Percentiles rank a stretch among this genome's conserved stretches.
phyloP scores from a whole-genome alignment of 2,888 invertebrate species.

The Steinernema hermaphroditum region DNA sequence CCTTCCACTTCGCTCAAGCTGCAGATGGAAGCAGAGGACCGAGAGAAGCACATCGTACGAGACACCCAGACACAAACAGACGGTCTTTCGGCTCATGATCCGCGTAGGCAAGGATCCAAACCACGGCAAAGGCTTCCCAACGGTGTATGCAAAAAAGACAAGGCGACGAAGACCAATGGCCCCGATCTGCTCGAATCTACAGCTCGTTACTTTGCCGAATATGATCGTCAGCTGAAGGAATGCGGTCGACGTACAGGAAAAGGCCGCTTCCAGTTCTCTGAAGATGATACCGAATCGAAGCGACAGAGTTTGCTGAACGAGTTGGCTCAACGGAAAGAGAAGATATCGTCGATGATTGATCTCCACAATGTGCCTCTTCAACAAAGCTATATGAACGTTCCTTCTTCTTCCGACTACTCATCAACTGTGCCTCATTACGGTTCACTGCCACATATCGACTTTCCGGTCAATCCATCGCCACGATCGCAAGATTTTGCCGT shows the following conservation, averaged over 20 bases:
- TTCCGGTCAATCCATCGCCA: slow-evolving; percentile 40
- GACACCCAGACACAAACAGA: slow-evolving; percentile 52
- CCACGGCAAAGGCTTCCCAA: background rate
- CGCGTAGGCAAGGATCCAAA: slow-evolving; percentile 33
- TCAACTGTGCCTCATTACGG: slow-evolving; percentile 61
- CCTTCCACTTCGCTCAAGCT: slow-evolving; percentile 44
- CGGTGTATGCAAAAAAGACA: background rate
- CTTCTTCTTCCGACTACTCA: slow-evolving; percentile 50
- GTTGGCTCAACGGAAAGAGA: slow-evolving; percentile 72
- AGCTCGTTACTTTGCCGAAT: slow-evolving; percentile 58
- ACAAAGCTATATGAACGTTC: background rate
- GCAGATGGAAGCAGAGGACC: slow-evolving; percentile 43
- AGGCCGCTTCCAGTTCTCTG: slow-evolving; percentile 46
- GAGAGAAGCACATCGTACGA: slow-evolving; percentile 36
- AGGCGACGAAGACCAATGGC: slow-evolving; percentile 31
- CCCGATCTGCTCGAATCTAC: slow-evolving; percentile 58
- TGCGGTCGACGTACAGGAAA: slow-evolving; percentile 42
- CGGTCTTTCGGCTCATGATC: slow-evolving; percentile 31
- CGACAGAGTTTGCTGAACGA: slow-evolving; percentile 72
- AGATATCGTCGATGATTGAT: slow-evolving; percentile 68
- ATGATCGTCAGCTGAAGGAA: slow-evolving; percentile 58
- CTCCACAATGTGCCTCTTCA: slow-evolving; percentile 33
- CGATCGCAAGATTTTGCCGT: slow-evolving; percentile 33
- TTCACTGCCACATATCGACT: slow-evolving; percentile 60
- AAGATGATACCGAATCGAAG: slow-evolving; percentile 71